phyloP scores from a whole-genome alignment of 2,888 invertebrate species.

The Seira ritae region DNA sequence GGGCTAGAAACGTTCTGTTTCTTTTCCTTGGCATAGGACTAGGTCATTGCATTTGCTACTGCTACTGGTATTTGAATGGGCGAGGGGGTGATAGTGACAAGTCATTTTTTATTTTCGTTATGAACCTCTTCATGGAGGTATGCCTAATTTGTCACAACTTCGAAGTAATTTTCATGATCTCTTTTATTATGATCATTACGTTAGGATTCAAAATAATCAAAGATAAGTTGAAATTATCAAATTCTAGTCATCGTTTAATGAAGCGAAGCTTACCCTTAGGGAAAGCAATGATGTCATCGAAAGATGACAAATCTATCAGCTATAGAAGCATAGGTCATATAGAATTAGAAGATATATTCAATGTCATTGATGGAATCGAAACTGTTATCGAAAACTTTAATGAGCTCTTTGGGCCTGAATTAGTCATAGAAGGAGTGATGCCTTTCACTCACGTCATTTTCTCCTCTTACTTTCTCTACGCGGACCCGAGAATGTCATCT shows the following conservation, averaged over 20 bases:
- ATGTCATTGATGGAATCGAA: constrained; percentile 12
- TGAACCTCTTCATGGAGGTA: constrained; percentile 22
- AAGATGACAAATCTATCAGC: background rate
- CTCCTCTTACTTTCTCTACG: constrained; percentile 17
- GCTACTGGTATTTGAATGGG: constrained; percentile 2
- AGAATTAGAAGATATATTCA: background rate
- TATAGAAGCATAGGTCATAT: background rate
- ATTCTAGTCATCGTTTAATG: too few relatives aligned
- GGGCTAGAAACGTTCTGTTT: constrained; percentile 4
- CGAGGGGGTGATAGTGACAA: background rate
- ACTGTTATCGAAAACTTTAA: background rate
- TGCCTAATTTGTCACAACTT: background rate
- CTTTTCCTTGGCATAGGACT: constrained; percentile 11
- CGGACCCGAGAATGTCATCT: constrained; percentile 28
- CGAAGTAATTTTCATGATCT: constrained; percentile 11
- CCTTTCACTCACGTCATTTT: constrained; percentile 25
- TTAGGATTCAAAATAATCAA: constrained; percentile 28
- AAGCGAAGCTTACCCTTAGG: too few relatives aligned
- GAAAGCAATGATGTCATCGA: background rate
- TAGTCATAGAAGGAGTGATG: constrained; percentile 11
- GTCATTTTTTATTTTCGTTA: background rate
- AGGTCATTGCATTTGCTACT: background rate
- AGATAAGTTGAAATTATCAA: background rate
- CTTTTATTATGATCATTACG: constrained; percentile 10
- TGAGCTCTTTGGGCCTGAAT: constrained; percentile 1